These are phyloP conservation scores for Eilema caniola DNA, from an alignment of 2,888 invertebrate species.

Conservation along the genomic window DNA sequence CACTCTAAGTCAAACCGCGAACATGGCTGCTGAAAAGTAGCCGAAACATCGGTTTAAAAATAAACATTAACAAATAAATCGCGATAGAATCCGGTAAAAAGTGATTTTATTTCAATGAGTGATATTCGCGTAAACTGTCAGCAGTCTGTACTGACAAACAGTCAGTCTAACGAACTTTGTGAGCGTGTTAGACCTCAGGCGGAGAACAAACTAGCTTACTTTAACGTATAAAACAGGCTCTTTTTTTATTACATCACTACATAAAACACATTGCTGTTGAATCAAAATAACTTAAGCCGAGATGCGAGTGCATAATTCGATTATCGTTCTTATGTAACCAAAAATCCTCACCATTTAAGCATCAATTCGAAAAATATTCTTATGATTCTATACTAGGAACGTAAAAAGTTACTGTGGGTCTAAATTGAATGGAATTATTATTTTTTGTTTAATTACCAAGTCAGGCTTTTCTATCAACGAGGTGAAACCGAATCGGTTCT, in stretches of 20 bases:
- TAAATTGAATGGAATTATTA: slow-evolving; percentile 57
- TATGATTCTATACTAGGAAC: slow-evolving; percentile 49
- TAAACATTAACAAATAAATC: too few relatives aligned
- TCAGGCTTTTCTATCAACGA: slow-evolving; percentile 56
- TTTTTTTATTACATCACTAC: slow-evolving; percentile 51
- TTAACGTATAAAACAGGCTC: slow-evolving; percentile 44
- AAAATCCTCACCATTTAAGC: slow-evolving; percentile 50
- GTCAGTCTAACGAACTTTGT: too few relatives aligned
- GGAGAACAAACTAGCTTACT: slow-evolving; percentile 47
- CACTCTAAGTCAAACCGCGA: too few relatives aligned
- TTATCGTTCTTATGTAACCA: slow-evolving; percentile 59
- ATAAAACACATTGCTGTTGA: slow-evolving; percentile 47
- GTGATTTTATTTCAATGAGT: too few relatives aligned
- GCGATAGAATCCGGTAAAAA: too few relatives aligned
- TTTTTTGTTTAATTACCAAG: slow-evolving; percentile 64
- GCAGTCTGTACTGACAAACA: too few relatives aligned
- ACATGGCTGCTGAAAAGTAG: too few relatives aligned
- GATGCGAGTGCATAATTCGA: slow-evolving; percentile 48
- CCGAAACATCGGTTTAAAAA: too few relatives aligned
- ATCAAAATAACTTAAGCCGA: slow-evolving; percentile 40
- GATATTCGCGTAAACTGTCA: too few relatives aligned
- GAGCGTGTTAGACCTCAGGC: slow-evolving; percentile 23
- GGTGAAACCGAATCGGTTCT: slow-evolving; percentile 78
- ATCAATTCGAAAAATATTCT: slow-evolving; percentile 54
- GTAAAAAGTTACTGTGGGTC: slow-evolving; percentile 39